phyloP scores from a whole-genome alignment of 1,140 invertebrate genomes.

The Lithobius niger region DNA sequence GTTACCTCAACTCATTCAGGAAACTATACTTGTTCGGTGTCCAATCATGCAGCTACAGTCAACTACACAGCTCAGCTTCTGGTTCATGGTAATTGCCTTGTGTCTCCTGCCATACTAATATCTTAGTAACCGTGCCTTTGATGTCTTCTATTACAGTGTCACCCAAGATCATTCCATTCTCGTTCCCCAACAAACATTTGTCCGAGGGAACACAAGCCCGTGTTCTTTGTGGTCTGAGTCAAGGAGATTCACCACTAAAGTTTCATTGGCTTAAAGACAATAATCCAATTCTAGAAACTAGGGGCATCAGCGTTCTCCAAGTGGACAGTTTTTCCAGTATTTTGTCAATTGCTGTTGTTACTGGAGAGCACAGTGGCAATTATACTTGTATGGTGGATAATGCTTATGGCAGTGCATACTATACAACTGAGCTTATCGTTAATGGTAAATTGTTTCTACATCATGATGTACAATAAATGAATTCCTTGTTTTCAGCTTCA shows the following conservation, averaged over 20 bases:
- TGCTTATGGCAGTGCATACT: conserved; percentile 23
- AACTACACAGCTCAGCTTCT: conserved; percentile 28
- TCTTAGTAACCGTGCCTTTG: not conserved
- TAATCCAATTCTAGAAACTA: conserved; percentile 35
- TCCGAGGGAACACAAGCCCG: conserved; percentile 31
- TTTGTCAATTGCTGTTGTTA: conserved; percentile 61
- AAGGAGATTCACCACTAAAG: conserved; percentile 81
- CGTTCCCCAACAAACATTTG: conserved; percentile 36
- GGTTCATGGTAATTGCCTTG: conserved; percentile 36
- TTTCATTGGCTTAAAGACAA: conserved; percentile 65
- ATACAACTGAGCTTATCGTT: conserved; percentile 29
- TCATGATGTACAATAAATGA: not conserved
- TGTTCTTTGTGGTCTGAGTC: conserved; percentile 82
- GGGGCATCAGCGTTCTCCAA: conserved; percentile 43
- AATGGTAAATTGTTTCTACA: conserved; percentile 27
- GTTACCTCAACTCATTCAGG: conserved; percentile 44
- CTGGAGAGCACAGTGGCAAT: conserved; percentile 42
- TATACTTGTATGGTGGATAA: conserved; percentile 71
- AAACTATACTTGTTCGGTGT: conserved; percentile 21
- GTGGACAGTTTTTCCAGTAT: conserved; percentile 76
- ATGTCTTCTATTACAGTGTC: conserved; percentile 25
- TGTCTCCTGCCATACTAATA: not conserved
- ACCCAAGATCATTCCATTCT: conserved; percentile 39
- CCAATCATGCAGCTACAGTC: conserved; percentile 14
- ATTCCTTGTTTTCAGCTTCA: not conserved